Base-by-base conservation (phyloP, 2,113 vertebrate species). In the Podarcis muralis region DNA sequence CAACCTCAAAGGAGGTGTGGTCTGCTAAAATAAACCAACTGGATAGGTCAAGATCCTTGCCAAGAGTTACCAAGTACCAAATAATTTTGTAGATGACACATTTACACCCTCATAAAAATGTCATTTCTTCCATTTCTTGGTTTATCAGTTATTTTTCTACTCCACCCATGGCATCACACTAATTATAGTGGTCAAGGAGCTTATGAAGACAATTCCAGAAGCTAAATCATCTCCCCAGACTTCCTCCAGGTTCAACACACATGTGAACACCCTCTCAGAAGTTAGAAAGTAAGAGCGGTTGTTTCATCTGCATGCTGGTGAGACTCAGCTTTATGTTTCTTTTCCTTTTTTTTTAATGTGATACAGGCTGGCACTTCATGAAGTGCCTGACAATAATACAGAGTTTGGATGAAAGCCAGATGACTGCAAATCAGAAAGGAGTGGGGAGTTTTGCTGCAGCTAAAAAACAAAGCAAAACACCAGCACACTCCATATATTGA, bases 1-100 rank as follows among this genome's bases (percentile, higher is more conserved):
- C 80, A 90, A 43, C 32, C 62, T 82, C 40, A 78, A 43, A 83
- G 57, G 69, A 85, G 84, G 84, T 83, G 84, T 13, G 43, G 80
- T 59, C 84, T 77, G 27, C 79, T 80, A 85, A 85, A 53, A 89
- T 68, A 79, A 79, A 79, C 37, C 35, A 79, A 71, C 7, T 79
- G 66, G 53, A 12, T 35, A 40, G 40, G 18, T 40, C 71, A 85
- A 8, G 22, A 82, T 57, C 37, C 23, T 30, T 57, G 32, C 62
- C 43, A 78, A 57, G 9, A 69, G 12, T 78, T 66, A 77, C 74
- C 43, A 74, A 77, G 71, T n/a, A 76, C 77, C 79, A 83, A 20
- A 11, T 40, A 53, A n/a, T 69, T 69, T 6, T 66, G 79, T 11
- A 82, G 87, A 86, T 83, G n/a, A 27, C 65, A 86, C 59, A 66